Conservation (phyloP, 2,797 vertebrate species). For the Phataginus tricuspis region DNA sequence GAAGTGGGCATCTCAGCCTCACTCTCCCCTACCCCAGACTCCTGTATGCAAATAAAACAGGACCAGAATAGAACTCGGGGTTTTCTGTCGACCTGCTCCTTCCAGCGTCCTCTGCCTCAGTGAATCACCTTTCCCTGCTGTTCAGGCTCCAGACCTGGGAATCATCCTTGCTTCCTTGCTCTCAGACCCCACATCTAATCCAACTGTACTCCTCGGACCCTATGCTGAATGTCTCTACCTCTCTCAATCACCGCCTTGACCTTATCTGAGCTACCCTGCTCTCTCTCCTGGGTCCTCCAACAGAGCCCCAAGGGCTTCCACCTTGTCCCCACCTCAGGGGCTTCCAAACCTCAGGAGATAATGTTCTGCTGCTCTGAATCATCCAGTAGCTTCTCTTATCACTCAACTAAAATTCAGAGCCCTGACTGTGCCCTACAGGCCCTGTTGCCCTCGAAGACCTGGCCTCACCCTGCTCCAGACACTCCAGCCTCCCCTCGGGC, state of each 20-base stretch:
- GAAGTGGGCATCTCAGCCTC: background rate
- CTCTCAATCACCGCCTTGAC: background rate
- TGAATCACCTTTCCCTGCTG: background rate
- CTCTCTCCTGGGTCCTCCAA: background rate
- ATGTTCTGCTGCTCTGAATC: background rate
- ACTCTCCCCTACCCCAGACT: background rate
- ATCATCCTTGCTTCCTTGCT: background rate
- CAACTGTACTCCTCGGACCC: background rate
- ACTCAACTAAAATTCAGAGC: background rate
- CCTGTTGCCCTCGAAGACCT: background rate
- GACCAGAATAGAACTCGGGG: background rate
- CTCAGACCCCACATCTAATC: background rate
- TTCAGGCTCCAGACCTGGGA: background rate
- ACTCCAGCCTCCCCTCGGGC: background rate
- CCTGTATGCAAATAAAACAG: background rate
- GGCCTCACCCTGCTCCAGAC: rapidly evolving
- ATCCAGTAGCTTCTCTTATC: background rate
- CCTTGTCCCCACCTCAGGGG: too few relatives aligned
- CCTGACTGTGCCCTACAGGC: rapidly evolving
- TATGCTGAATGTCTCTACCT: background rate
- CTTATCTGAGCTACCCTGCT: background rate
- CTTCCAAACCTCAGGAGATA: background rate
- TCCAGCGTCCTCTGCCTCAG: background rate
- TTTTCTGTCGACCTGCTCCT: background rate
- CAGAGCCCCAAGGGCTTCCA: rapidly evolving